These are phyloP conservation scores for Phenganax marumi DNA, from an alignment of 92 coral and sea anemone genomes.

Conservation along the genomic window DNA sequence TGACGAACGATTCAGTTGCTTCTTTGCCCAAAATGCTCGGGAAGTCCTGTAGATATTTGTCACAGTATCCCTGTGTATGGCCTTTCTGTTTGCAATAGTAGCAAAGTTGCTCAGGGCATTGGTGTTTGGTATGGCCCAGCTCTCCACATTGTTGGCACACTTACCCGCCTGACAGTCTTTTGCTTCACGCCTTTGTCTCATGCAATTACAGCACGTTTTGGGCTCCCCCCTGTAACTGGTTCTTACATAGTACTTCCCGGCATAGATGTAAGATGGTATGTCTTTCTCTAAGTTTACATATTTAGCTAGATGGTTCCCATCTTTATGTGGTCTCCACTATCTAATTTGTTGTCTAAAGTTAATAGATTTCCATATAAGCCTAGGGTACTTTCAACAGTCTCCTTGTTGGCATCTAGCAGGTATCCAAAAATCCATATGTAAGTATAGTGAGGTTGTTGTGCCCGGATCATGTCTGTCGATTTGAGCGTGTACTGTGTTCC, in stretches of 20 bases:
- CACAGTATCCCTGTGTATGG: neutral
- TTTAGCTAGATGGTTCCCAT: neutral
- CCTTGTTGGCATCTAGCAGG: neutral
- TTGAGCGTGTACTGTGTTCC: too few relatives aligned
- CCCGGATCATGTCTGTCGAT: too few relatives aligned
- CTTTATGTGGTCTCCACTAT: neutral
- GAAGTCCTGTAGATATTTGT: neutral
- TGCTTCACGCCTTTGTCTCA: neutral
- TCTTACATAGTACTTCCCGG: neutral
- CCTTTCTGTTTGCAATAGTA: neutral
- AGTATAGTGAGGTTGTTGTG: neutral
- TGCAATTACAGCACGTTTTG: neutral
- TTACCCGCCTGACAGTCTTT: neutral
- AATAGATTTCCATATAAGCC: neutral
- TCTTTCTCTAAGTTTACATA: neutral
- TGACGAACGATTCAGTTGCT: too few relatives aligned
- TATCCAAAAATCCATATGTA: neutral
- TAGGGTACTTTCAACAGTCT: neutral
- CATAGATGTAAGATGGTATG: too few relatives aligned
- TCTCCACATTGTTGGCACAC: conserved; percentile 4
- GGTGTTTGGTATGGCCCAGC: neutral
- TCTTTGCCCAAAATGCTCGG: too few relatives aligned
- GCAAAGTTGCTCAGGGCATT: neutral
- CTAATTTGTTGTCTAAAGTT: neutral
- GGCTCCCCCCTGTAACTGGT: neutral